Base-by-base conservation (phyloP, 2,888 invertebrate genomes). In the Piscicola geometra region DNA sequence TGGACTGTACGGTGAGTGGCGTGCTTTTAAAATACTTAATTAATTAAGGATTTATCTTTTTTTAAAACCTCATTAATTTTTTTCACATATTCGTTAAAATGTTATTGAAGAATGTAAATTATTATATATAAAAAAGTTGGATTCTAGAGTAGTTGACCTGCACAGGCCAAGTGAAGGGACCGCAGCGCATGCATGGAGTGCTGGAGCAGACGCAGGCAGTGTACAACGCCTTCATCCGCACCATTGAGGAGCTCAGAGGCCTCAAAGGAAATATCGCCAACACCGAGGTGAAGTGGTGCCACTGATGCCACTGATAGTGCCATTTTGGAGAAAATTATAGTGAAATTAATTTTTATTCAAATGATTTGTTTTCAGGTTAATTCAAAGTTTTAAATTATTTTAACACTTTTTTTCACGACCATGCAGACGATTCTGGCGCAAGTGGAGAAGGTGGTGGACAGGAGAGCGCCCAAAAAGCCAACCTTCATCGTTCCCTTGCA, bases 181-280 rank as follows among this genome's bases (percentile, higher is more conserved):
- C 83, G 47, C 81, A 81, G 75, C 87, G 88, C 80, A 86, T 89
- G 76, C 86, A 86, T 69, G 86, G 88, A 78, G 87, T 91, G 0
- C 84, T 89, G 32, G 86, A 87, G 35, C 90, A 90, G 81, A 90
- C 90, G 82, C 87, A 88, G 66, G 90, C 90, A 80, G 89, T 90
- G 87, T 82, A 90, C 68, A 89, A 90, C 79, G 90, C 90, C 0
- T 90, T 87, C 87, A 33, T 87, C 88, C 56, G 89, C 89, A 83
- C 80, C 87, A 75, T 80, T 56, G 88, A 88, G 67, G 90, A 91
- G 81, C 83, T 91, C 32, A 87, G 86, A 28, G 87, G 87, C 0
- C 83, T 91, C 47, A 87, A 87, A 18, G 86, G 87, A 64, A 90
- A 90, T 81, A 83, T 90, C 74, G 85, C 87, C 79, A 84, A 82